Conservation (phyloP, 2,888 invertebrate genomes). For the Troglohyphantes excavatus region DNA sequence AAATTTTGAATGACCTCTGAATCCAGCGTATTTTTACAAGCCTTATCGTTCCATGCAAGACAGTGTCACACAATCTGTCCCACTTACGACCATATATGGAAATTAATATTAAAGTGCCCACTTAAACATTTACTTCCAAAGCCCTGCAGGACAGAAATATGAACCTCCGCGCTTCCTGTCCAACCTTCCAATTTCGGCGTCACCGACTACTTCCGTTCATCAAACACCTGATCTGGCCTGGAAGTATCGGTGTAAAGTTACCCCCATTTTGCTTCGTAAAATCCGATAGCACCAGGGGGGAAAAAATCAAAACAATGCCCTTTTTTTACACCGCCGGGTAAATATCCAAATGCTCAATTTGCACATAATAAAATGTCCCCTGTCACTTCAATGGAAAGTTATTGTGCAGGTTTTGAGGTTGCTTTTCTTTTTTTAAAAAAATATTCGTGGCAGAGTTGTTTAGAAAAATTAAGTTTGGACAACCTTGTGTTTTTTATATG, state of each 20-base stretch:
- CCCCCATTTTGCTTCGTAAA: constrained; percentile 47
- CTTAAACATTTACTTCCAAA: neutral
- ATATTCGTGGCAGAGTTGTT: too few species aligned
- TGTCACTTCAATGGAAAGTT: constrained; percentile 47
- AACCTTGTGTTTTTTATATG: too few species aligned
- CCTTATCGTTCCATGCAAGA: too few species aligned
- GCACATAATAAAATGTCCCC: constrained; percentile 71
- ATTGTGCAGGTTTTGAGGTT: neutral
- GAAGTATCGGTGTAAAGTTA: constrained; percentile 33
- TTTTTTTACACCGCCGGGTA: constrained; percentile 11
- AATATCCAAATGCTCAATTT: constrained; percentile 45
- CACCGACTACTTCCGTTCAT: constrained; percentile 61
- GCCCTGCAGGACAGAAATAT: constrained; percentile 8
- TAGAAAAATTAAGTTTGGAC: too few species aligned
- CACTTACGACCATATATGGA: neutral
- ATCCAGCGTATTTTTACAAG: too few species aligned
- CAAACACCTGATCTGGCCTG: constrained; percentile 55
- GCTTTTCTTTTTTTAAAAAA: neutral
- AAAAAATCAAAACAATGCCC: constrained; percentile 1
- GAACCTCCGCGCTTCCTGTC: constrained; percentile 48
- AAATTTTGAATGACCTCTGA: too few species aligned
- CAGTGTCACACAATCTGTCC: neutral
- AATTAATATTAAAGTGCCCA: neutral
- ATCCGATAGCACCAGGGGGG: constrained; percentile 8
- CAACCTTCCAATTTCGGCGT: constrained; percentile 37